phyloP scores from a whole-genome alignment of 2,888 invertebrate species.

The Taenaris catops region DNA sequence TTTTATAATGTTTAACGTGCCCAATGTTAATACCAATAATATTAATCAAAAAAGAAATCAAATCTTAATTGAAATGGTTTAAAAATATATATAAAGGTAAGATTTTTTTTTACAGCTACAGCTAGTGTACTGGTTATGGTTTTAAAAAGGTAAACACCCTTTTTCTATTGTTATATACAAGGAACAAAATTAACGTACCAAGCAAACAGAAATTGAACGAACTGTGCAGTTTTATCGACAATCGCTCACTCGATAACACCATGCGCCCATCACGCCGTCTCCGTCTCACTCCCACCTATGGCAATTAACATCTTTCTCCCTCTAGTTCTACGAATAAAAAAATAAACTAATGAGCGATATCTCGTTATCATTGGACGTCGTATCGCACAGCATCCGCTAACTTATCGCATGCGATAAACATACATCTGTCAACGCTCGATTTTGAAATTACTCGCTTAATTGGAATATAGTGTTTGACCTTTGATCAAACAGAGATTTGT shows the following conservation, averaged over 20 bases:
- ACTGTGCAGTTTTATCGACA: constrained; percentile 28
- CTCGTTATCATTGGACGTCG: constrained; percentile 36
- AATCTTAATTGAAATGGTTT: too few relatives aligned
- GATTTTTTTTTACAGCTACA: too few relatives aligned
- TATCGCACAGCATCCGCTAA: constrained; percentile 61
- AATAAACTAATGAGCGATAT: constrained; percentile 55
- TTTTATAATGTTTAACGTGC: too few relatives aligned
- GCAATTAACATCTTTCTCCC: constrained; percentile 38
- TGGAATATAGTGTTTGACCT: constrained; percentile 13
- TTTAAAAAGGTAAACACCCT: too few relatives aligned
- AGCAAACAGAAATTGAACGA: constrained; percentile 15
- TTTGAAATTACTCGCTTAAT: constrained; percentile 29
- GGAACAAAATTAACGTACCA: not conserved
- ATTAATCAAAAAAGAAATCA: too few relatives aligned
- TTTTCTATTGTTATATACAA: too few relatives aligned
- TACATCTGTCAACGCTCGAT: constrained; percentile 54
- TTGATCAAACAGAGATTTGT: constrained; percentile 10
- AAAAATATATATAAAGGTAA: too few relatives aligned
- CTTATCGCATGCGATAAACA: constrained; percentile 46
- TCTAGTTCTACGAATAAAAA: constrained; percentile 52
- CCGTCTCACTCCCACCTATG: constrained; percentile 41
- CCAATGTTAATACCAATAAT: too few relatives aligned
- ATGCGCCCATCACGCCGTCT: constrained; percentile 56
- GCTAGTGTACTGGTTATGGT: too few relatives aligned
- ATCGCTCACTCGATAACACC: constrained; percentile 39